Evolutionary conservation across 2,888 invertebrate genomes (phyloP).

Genomic region (Belgica antarctica): DNA sequence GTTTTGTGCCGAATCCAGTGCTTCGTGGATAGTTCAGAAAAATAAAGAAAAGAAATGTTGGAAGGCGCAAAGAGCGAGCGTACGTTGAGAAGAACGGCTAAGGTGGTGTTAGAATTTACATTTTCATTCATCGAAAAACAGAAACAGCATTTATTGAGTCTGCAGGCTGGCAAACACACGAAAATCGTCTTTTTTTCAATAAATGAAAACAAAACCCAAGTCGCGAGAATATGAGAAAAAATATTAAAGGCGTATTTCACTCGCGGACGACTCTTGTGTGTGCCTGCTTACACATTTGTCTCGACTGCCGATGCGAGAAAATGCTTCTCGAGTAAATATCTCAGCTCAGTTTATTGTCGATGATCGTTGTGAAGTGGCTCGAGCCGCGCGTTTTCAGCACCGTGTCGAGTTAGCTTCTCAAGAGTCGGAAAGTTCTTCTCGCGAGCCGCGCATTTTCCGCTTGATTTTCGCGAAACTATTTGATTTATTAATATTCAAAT

Average conservation of each 20-base stretch:
- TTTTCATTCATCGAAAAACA: conserved; percentile 30
- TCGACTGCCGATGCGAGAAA: neutral
- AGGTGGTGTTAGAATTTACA: conserved; percentile 27
- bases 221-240: conserved; percentile 23
- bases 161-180: neutral
- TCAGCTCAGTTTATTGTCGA: conserved; percentile 9
- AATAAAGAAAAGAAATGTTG: conserved; percentile 23
- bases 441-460: neutral
- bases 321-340: conserved; percentile 12
- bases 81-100: no score
- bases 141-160: neutral
- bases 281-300: no score
- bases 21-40: neutral
- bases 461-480: conserved; percentile 8
- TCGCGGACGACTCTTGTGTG: neutral
- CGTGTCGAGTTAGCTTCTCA: neutral
- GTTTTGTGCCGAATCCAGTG: conserved; percentile 3
- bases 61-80: neutral
- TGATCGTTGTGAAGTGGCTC: neutral
- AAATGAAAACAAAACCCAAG: conserved; percentile 5
- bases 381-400: conserved; percentile 4
- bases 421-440: neutral
- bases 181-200: neutral
- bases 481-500: conserved; percentile 24
- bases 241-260: conserved; percentile 24